Conservation (phyloP, 1,140 invertebrate species). For the Lethrus apterus region DNA sequence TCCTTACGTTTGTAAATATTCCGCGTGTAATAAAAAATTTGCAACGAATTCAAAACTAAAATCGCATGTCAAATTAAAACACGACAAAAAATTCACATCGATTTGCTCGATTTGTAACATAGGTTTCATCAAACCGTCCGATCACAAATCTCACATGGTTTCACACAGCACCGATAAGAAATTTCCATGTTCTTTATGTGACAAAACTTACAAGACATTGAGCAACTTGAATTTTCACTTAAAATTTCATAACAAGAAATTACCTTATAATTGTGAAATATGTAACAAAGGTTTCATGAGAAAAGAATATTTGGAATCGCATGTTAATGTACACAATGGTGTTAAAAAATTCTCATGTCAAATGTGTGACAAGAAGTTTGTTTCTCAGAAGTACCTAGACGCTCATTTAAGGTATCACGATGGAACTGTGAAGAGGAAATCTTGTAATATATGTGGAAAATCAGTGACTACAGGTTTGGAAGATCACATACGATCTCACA, state of each 20-base stretch:
- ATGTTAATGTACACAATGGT: conserved; percentile 34
- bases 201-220: conserved; percentile 36
- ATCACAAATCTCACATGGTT: conserved; percentile 35
- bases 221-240: conserved; percentile 39
- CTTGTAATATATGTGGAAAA: conserved; percentile 35
- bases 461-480: conserved; percentile 27
- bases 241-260: conserved; percentile 31
- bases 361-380: conserved; percentile 33
- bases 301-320: conserved; percentile 36
- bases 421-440: conserved; percentile 25
- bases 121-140: conserved; percentile 35
- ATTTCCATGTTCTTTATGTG: conserved; percentile 33
- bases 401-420: conserved; percentile 35
- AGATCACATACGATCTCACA: conserved; percentile 35
- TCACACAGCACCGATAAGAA: conserved; percentile 35
- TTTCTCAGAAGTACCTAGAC: conserved; percentile 35
- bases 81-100: conserved; percentile 36
- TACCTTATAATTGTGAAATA: conserved; percentile 30
- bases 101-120: conserved; percentile 38
- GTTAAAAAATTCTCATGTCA: conserved; percentile 33
- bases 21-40: conserved; percentile 34
- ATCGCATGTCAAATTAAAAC: conserved; percentile 33
- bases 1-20: conserved; percentile 30
- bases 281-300: conserved; percentile 37
- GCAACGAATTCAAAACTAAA: conserved; percentile 33